Percentiles rank a stretch among this genome's conserved stretches.
These are phyloP conservation scores for Tyto alba DNA, from an alignment of 2,113 vertebrate genomes.

Conservation along the genomic window DNA sequence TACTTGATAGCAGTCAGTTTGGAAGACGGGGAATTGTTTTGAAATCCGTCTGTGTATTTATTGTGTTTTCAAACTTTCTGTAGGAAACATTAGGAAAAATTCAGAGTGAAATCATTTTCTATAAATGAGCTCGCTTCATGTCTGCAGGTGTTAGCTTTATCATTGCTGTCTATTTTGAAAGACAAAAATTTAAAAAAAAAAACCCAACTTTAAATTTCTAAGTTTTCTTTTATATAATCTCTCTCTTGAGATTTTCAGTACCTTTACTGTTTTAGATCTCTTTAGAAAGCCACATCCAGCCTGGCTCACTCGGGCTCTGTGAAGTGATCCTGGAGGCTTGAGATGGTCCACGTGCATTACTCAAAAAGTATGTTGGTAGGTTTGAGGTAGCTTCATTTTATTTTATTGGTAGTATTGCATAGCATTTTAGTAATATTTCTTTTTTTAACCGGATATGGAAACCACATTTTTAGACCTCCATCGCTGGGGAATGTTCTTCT, in stretches of 20 bases:
- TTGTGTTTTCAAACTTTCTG: background rate
- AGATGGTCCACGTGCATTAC: background rate
- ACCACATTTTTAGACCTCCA: background rate
- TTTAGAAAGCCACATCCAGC: background rate
- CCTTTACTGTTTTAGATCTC: background rate
- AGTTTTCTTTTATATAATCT: background rate
- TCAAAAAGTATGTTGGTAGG: background rate
- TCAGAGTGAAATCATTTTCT: background rate
- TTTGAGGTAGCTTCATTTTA: background rate
- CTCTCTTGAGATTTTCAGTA: background rate
- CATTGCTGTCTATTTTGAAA: background rate
- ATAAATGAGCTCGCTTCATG: accelerated
- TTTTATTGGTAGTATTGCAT: background rate
- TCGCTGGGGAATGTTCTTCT: background rate
- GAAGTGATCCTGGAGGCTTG: accelerated
- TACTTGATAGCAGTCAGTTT: background rate
- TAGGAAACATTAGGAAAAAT: background rate
- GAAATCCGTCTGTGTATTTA: accelerated
- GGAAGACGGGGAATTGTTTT: background rate
- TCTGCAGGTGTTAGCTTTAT: background rate
- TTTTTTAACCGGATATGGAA: background rate
- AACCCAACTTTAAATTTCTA: background rate
- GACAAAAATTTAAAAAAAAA: background rate
- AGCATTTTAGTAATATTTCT: background rate
- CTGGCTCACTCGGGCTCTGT: accelerated